Base-by-base conservation (phyloP, 2,888 invertebrate species). In the Andricus curvator region DNA sequence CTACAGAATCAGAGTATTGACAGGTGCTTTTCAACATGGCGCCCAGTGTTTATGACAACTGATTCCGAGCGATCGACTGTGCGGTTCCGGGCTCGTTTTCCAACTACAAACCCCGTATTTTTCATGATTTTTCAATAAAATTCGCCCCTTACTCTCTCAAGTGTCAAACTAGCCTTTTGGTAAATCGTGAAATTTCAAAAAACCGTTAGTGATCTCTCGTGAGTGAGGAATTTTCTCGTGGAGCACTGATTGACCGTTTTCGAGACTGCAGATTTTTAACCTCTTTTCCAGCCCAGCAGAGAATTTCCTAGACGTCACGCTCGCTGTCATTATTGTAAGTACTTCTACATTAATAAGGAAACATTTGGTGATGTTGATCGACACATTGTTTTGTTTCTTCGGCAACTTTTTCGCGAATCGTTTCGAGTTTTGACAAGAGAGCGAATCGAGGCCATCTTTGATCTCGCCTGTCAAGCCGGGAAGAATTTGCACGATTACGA, bases 41-140 rank as follows among this genome's bases (percentile, higher is more conserved):
- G 90, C 84, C 88, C 85, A 91, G 90, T 91, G 91, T 91, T 91
- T 91, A 91, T 90, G 91, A 91, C 90, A 92, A 91, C 91, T 91
- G 91, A 91, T 92, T 87, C 84, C 80, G 81, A 77, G 74, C 85
- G 88, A 87, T 88, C 85, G 85, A 85, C 85, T 84, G 80, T 80
- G 80, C 83, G 83, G 78, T 85, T 81, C 82, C 80, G 81, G 80
- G 78, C 77, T 74, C 78, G 65, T 81, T 83, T 82, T 87, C 83
- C 41, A 41, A 41, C 51, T 64, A 11, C 41, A 62, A 76, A 77
- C 8, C 37, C 20, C n/a, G n/a, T 51, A 66, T 44, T 66, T 60
- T 48, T 48, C 66, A 25, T 51, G 29, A 41, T 65, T 70, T 78
- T 56, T 78, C 62, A 29, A 67, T n/a, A 78, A 80, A 80, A 78